Evolutionary conservation across 2,113 vertebrate genomes (phyloP), one percentile per base, ranked within the genome.

Genomic region (Microtus ochrogaster): DNA sequence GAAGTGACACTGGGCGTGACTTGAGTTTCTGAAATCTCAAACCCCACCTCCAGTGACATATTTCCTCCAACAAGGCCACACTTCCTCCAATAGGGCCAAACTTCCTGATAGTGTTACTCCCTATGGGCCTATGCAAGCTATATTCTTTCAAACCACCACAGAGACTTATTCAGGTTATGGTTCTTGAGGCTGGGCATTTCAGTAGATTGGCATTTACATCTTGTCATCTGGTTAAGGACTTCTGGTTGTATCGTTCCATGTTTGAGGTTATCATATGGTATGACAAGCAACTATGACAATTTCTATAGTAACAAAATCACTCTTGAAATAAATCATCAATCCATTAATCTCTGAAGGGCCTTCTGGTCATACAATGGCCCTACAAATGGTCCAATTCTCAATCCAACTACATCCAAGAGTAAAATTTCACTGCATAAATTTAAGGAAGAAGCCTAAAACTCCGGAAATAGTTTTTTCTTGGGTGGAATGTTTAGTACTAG

Each of bases 121-220:
- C 10, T 58, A 24, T 58, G 10, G 9, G 28, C 11, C 79, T 83
- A 1, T 63, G 12, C 3, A 24, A 3, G 7, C 58, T 7, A 83
- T 61, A 16, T 6, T 61, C 14, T 26, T 63, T 83, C 36, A 82
- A 39, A 39, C 3, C 26, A 39, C 11, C 55, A 84, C 22, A 70
- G 17, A 30, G 7, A 0, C 7, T 33, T 36, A 28, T 10, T 52
- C 3, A 5, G 2, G 17, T 2, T 66, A 39, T 7, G 16, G 4
- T 44, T 72, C 19, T 82, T 55, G 30, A 72, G 65, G 0, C 2
- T 49, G 12, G 4, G 28, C 58, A 4, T 24, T 73, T 24, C 26
- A 36, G 30, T 39, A 26, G 19, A 36, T 55, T 41, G 24, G 2
- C 14, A 8, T 12, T 33, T 26, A 7, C 3, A 17, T 44, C 39